phyloP scores from a whole-genome alignment of 2,888 invertebrate species.

The Calliopum simillimum region DNA sequence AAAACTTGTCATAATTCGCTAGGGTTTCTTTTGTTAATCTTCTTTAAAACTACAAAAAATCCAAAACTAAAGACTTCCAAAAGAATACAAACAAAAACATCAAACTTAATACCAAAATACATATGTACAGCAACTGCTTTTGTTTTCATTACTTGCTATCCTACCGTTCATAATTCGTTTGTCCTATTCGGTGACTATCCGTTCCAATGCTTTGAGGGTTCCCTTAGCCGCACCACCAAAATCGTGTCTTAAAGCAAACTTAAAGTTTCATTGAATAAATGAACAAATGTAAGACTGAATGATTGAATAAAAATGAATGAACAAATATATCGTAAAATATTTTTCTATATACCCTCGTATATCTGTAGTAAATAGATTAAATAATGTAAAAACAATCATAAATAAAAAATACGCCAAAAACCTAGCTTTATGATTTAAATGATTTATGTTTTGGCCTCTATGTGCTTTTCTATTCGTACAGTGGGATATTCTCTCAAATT shows the following conservation, averaged over 20 bases:
- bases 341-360: background rate
- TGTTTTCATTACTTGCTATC: conserved; percentile 4
- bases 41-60: conserved; percentile 4
- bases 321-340: background rate
- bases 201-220: conserved; percentile 3
- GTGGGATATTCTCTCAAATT: background rate
- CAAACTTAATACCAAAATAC: background rate
- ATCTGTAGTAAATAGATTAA: conserved; percentile 2
- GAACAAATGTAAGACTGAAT: conserved; percentile 1
- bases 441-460: conserved; percentile 35
- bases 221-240: conserved; percentile 5
- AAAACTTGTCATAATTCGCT: conserved; percentile 36
- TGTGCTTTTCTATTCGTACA: conserved; percentile 15
- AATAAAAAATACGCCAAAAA: conserved; percentile 9
- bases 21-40: conserved; percentile 22
- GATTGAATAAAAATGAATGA: conserved; percentile 10
- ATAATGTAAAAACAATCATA: background rate
- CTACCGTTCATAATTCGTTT: background rate
- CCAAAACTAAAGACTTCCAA: conserved; percentile 5
- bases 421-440: conserved; percentile 31
- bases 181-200: background rate
- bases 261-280: conserved; percentile 3
- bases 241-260: background rate
- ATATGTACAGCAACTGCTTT: conserved; percentile 6
- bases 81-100: background rate